phyloP scores from a whole-genome alignment of 2,797 vertebrate species.

The Prionace glauca region DNA sequence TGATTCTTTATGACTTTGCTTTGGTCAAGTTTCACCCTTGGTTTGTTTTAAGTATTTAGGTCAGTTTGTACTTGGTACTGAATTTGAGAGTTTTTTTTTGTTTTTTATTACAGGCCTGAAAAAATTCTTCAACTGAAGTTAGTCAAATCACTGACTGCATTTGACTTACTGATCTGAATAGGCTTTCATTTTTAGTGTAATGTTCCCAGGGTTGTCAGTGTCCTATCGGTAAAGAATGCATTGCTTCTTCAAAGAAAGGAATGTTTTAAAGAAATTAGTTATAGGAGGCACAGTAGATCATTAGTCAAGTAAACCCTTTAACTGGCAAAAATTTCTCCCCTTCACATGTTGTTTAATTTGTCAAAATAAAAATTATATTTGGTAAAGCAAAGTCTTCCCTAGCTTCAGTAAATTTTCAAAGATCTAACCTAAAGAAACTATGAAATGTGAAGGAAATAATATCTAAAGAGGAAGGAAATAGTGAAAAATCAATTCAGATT shows the following conservation, averaged over 20 bases:
- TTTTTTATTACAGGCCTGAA: background rate
- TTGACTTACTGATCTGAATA: background rate
- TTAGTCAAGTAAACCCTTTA: background rate
- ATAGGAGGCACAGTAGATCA: background rate
- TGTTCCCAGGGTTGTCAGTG: background rate
- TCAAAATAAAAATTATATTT: background rate
- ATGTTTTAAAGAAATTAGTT: background rate
- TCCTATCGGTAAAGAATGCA: background rate
- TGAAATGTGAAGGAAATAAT: background rate
- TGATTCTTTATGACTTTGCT: background rate
- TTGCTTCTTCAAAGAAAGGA: background rate
- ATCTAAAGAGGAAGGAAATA: background rate
- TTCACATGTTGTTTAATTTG: background rate
- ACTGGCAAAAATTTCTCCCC: background rate
- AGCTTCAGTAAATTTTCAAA: background rate
- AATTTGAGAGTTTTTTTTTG: background rate
- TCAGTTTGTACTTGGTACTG: background rate
- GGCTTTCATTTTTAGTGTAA: background rate
- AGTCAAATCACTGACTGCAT: background rate
- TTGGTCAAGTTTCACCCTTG: background rate
- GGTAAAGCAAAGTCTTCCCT: background rate
- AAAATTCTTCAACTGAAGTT: background rate
- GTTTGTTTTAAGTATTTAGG: background rate
- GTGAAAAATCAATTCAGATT: background rate
- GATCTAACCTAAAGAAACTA: background rate